A percentile compares a stretch with the other conserved stretches of the same genome.
phyloP scores from a whole-genome alignment of 30 jellyfish, hydroid and myxozoan species.

The Hydractinia symbiolongicarpus region DNA sequence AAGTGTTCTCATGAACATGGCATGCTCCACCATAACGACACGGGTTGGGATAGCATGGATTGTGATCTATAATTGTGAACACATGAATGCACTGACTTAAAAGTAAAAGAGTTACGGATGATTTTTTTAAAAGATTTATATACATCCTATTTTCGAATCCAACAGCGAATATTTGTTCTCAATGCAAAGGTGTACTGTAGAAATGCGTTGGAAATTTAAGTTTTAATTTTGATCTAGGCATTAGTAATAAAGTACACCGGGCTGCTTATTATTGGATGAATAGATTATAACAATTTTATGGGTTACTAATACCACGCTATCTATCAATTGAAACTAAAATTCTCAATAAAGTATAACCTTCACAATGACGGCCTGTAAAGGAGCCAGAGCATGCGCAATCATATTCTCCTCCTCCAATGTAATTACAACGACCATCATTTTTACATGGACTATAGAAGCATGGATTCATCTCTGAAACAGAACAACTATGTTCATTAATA shows the following conservation, averaged over 20 bases:
- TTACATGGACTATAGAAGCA: conserved; percentile 80
- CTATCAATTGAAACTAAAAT: background rate
- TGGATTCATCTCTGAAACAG: conserved; percentile 78
- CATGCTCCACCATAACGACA: conserved; percentile 83
- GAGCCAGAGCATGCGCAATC: conserved; percentile 11
- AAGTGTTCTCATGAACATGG: conserved; percentile 27
- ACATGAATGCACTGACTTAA: too few relatives aligned
- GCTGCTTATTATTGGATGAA: too few relatives aligned
- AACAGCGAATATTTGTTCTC: too few relatives aligned
- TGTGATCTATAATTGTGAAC: conserved; percentile 40
- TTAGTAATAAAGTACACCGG: too few relatives aligned
- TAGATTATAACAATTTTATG: too few relatives aligned
- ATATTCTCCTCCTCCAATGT: conserved; percentile 73
- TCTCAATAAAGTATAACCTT: background rate
- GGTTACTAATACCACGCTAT: too few relatives aligned
- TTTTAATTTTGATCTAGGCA: too few relatives aligned
- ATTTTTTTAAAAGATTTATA: too few relatives aligned
- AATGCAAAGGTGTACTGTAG: too few relatives aligned
- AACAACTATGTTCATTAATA: background rate
- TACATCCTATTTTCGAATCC: too few relatives aligned
- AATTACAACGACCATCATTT: conserved; percentile 60
- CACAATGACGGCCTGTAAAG: conserved; percentile 16
- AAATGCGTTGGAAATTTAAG: too few relatives aligned
- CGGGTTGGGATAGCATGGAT: conserved; percentile 75
- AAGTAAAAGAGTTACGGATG: too few relatives aligned